phyloP scores from a whole-genome alignment of 2,888 invertebrate species.

The Hydrotaea diabolus region DNA sequence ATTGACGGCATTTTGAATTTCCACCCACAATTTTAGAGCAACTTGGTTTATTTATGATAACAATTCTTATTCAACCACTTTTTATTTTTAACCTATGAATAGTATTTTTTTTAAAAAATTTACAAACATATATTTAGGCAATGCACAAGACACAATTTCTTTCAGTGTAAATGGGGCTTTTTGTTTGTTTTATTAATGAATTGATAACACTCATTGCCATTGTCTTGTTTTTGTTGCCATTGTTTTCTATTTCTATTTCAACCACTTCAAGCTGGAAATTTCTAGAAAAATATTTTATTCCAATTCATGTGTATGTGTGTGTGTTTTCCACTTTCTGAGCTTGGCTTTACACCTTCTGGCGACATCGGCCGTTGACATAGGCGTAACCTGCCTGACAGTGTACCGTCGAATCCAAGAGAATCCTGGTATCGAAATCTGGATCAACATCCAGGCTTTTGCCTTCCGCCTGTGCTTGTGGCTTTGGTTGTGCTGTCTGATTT shows the following conservation, averaged over 20 bases:
- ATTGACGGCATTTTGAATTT: no score
- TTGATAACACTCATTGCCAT: not conserved
- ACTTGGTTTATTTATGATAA: no score
- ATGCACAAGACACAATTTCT: conserved; percentile 2
- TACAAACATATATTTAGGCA: no score
- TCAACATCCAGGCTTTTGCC: conserved; percentile 5
- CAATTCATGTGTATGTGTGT: no score
- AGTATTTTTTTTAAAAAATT: no score
- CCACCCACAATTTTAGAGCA: no score
- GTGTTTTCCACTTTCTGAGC: not conserved
- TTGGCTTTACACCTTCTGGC: conserved; percentile 65
- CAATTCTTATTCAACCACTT: no score
- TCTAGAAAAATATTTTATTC: not conserved
- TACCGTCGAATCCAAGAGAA: conserved; percentile 68
- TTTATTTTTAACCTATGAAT: no score
- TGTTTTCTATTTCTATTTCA: not conserved
- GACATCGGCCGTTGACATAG: conserved; percentile 69
- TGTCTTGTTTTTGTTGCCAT: not conserved
- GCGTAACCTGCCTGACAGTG: conserved; percentile 67
- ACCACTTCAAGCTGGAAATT: not conserved
- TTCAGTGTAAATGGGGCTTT: conserved; percentile 2
- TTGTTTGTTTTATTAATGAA: conserved; percentile 21
- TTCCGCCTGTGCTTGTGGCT: not conserved
- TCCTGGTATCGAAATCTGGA: conserved; percentile 61
- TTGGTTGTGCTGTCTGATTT: not conserved